A percentile compares a stretch with the other conserved stretches of the same genome.
phyloP scores from a whole-genome alignment of 2,797 vertebrate genomes.

The Myotis findleyi region DNA sequence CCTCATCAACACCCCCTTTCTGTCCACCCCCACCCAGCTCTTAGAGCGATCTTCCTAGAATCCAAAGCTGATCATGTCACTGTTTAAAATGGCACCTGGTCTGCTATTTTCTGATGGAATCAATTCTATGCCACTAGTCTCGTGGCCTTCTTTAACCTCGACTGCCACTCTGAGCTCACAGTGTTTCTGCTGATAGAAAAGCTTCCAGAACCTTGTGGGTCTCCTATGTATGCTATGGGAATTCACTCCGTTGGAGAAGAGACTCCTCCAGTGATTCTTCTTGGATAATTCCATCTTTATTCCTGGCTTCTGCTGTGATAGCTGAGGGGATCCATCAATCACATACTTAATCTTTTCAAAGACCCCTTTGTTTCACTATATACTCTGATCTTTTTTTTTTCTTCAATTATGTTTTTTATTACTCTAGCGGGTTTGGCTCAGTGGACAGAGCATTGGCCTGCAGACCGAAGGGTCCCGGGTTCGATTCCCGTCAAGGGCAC shows the following conservation, averaged over 20 bases:
- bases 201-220: background rate
- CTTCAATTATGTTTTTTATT: too few species aligned
- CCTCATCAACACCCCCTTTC: background rate
- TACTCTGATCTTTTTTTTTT: background rate
- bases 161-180: background rate
- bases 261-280: background rate
- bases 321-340: background rate
- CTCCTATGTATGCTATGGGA: background rate
- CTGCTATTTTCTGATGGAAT: background rate
- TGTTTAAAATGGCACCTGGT: background rate
- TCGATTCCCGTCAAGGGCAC: too few species aligned
- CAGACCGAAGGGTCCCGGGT: too few species aligned
- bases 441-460: too few species aligned
- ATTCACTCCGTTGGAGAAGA: background rate
- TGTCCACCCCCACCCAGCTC: too few species aligned
- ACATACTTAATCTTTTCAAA: background rate
- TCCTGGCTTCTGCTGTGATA: background rate
- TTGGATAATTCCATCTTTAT: background rate
- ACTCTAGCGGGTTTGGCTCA: too few species aligned
- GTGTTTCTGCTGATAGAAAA: background rate
- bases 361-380: background rate
- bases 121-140: accelerated
- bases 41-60: background rate
- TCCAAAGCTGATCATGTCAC: background rate
- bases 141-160: background rate